A percentile compares a stretch with the other conserved stretches of the same genome.
Evolutionary conservation across 2,888 invertebrate species (phyloP).

Genomic region (Eupithecia vulgata): DNA sequence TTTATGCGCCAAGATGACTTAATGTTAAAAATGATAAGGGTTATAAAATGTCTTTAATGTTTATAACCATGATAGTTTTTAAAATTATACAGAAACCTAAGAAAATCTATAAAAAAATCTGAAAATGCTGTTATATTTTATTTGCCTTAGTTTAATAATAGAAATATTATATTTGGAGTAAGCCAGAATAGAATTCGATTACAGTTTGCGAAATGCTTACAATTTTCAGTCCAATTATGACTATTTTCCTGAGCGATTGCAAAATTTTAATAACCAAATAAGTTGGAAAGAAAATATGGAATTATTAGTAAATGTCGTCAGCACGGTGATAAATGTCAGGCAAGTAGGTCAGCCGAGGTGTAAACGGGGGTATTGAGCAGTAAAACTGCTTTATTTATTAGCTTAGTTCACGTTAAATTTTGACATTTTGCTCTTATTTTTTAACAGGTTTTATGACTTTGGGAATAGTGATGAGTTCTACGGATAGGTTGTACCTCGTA

Average conservation of each 20-base stretch:
- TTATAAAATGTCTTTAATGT: no score
- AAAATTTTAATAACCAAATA: neutral
- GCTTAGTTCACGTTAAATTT: conserved; percentile 19
- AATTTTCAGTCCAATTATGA: neutral
- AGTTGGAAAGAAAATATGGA: conserved; percentile 40
- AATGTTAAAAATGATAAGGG: no score
- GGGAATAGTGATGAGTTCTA: neutral
- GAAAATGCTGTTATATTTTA: neutral
- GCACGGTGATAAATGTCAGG: conserved; percentile 65
- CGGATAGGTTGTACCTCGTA: no score
- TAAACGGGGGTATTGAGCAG: conserved; percentile 57
- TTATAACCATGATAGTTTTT: no score
- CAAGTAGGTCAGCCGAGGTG: conserved; percentile 68
- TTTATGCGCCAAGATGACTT: no score
- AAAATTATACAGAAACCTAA: no score
- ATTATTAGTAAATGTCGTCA: conserved; percentile 58
- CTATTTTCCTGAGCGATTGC: neutral
- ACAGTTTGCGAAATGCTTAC: neutral
- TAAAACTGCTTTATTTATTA: conserved; percentile 64
- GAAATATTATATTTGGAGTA: neutral
- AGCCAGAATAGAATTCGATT: neutral
- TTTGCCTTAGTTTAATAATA: neutral
- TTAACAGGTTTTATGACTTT: neutral
- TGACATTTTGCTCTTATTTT: conserved; percentile 13
- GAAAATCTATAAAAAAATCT: neutral